Evolutionary conservation across 2,888 invertebrate species (phyloP), one percentile per base, ranked within the genome.

Genomic region (Agriotes lineatus): DNA sequence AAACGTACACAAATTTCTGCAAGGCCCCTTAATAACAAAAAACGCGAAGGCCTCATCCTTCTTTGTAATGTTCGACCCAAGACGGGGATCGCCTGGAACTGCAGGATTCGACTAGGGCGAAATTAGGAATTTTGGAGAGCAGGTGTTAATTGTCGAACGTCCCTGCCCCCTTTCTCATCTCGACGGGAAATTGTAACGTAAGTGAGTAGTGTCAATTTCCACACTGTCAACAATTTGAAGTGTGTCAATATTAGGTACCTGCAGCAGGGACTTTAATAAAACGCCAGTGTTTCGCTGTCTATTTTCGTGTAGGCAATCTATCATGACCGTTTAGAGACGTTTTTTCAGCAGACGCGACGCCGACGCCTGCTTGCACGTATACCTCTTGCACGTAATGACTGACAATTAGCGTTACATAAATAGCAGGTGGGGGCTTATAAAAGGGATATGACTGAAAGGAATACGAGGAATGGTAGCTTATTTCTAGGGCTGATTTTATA

Each of bases 391-490:
- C 30, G 59, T 59, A 59, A 59, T 59, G 59, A 33, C 45, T 33
- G 59, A 59, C 59, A 59, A 59, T 45, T 59, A 33, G 25, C 33
- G 45, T 45, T 61, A 52, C 50, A 61, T 61, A 52, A 50, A 61
- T 44, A 59, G 10, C 16, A 39, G 14, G 39, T 14, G 39, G 18
- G 37, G 30, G 37, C 18, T 37, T 45, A 33, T 25, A 33, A 45
- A 30, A 59, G 19, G 50, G 14, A 30, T 18, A 20, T 45, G 12
- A 5, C 19, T 61, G 20, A 61, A 39, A 39, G 37, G 22, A 48
- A 48, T 48, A 12, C 18, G n/a, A 48, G 33, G 50, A 50, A 48
- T 18, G 2, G n/a, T 35, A 35, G 4, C n/a, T n/a, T n/a, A n/a
- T n/a, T n/a, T n/a, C n/a, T n/a, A n/a, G n/a, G n/a, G n/a, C n/a